Base-by-base conservation (phyloP, 1,140 invertebrate genomes). In the Bombyx mandarina region DNA sequence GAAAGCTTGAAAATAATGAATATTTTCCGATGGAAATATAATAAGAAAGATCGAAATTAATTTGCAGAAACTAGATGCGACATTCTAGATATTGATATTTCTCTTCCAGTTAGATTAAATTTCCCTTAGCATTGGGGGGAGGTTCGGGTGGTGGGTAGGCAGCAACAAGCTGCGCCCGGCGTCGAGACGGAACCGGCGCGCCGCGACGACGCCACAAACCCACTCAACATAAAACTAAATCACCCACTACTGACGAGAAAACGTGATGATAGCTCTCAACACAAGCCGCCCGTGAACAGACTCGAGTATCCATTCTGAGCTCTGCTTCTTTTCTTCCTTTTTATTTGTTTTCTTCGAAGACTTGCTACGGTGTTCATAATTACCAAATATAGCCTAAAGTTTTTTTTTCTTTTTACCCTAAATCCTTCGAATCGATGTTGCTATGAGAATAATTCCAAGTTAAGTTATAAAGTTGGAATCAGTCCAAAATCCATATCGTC, bases 181-280 rank as follows among this genome's bases (percentile, higher is more conserved):
- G 72, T 55, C 73, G 73, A 69, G 73, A 72, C 73, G 65, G 62
- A 57, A 60, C 63, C 61, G 75, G 70, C 77, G 78, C 77, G 79
- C 67, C 80, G 57, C 61, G 61, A 57, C 67, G 79, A 71, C 79
- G 79, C 77, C 79, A 53, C 65, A 59, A 75, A 64, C 71, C 68
- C 73, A 75, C 72, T 71, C 75, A 61, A 76, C 71, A 71, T 75
- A 76, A 77, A 73, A 75, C 73, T 76, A 75, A 73, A 74, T 74
- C 66, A 67, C 55, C 64, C 60, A 71, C 52, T 47, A 47, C 45
- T 56, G 57, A 65, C 63, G 57, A 67, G 62, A 63, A 67, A 63
- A 69, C 60, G 60, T 66, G 61, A 35, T 35, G 26, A 68, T 69
- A 69, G 66, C 66, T 66, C 66, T 69, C 60, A 59, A 58, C 60